phyloP scores from a whole-genome alignment of 2,888 invertebrate genomes.

The Eudasyphora cyanicolor region DNA sequence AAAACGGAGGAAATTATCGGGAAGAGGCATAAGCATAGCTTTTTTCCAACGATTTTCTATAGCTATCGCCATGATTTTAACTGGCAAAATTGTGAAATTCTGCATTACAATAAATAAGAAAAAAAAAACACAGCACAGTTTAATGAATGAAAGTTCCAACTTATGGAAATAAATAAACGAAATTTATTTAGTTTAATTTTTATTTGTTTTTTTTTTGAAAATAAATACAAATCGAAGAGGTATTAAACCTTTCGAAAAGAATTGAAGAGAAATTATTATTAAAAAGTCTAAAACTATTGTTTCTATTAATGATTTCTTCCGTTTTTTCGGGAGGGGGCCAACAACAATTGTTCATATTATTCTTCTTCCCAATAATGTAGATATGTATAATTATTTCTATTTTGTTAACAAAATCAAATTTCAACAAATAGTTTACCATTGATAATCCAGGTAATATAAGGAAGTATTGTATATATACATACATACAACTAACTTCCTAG shows the following conservation, averaged over 20 bases:
- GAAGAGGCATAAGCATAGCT: conserved; percentile 72
- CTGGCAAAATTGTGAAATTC: conserved; percentile 6
- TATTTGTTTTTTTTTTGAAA: no score
- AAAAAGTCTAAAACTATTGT: background rate
- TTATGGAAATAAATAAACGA: background rate
- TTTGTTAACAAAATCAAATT: no score
- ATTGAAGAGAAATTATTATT: background rate
- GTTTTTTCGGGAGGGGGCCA: background rate
- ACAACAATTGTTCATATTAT: background rate
- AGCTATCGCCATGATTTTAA: conserved; percentile 21
- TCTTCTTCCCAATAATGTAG: background rate
- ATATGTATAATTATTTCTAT: no score
- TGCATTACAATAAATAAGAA: conserved; percentile 6
- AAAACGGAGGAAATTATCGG: conserved; percentile 73
- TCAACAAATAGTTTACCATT: no score
- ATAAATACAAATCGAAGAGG: conserved; percentile 20
- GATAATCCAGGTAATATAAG: no score
- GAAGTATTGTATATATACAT: no score
- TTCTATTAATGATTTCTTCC: background rate
- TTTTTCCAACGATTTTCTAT: conserved; percentile 51
- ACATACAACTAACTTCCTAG: no score
- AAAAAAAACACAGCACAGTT: conserved; percentile 1
- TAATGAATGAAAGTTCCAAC: background rate
- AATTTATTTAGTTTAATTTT: background rate
- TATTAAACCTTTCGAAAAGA: conserved; percentile 33